Base-by-base conservation (phyloP, 2,113 vertebrate species). In the Ctenomys sociabilis region DNA sequence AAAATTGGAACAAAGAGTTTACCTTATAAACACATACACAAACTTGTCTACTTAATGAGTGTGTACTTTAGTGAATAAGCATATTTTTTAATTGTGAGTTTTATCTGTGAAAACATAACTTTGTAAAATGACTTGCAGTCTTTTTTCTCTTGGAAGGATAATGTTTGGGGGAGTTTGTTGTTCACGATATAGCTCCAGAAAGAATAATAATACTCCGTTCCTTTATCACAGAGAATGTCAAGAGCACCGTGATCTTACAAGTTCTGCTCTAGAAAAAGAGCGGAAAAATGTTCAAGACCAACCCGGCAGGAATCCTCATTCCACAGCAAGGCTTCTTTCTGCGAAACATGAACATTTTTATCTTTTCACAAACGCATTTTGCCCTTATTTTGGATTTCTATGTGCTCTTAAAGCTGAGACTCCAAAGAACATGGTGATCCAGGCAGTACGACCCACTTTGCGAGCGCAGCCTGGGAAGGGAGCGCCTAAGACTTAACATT, bases 61-160 rank as follows among this genome's bases (percentile, higher is more conserved):
- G 3, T 82, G 9, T 4, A n/a, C 0, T 57, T 83, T 72, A 37
- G 7, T 93, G 19, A 8, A 68, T 45, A 43, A 16, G 24, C 52
- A 61, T 28, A 83, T 40, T 87, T 70, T 85, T 94, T 52, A 88
- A 75, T 73, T 49, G 11, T 80, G 37, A 1, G 37, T 75, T 94
- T 90, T 68, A 93, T 52, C 45, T 81, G 32, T 37, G 17, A 91
- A 96, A 93, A 88, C 30, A 21, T 19, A 85, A 88, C 26, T 61
- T 84, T 63, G 72, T 64, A 45, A 95, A 70, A 85, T 45, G 7
- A 19, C 35, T 84, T 86, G 1, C 1, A 57, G 52, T 54, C 52
- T 10, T 90, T 80, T 81, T 87, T 88, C 64, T 57, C 81, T 52
- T 68, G 75, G 3, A 88, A 90, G 73, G 28, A 35, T 81, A 66